Conservation (phyloP, 2,113 vertebrate species). For the Mustela nigripes region DNA sequence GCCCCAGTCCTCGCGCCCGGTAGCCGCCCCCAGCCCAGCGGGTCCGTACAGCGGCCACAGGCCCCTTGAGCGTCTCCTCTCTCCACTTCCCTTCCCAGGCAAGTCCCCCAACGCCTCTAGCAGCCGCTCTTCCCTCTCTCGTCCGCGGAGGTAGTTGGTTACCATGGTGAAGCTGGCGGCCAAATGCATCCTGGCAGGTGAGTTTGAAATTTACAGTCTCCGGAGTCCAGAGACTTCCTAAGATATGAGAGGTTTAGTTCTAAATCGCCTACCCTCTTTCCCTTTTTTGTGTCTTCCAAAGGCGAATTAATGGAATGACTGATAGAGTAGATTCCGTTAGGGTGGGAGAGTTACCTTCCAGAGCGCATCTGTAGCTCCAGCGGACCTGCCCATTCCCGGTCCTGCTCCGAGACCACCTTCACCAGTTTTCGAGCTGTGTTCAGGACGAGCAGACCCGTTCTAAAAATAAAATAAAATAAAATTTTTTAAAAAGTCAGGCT, state of each 20-base stretch:
- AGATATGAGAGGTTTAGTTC: constrained; percentile 12
- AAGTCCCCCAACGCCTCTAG: neutral
- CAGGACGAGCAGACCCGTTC: neutral
- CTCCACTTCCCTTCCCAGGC: neutral
- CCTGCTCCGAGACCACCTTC: neutral
- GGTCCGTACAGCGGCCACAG: neutral
- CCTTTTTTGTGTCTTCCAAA: neutral
- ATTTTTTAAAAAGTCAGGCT: neutral
- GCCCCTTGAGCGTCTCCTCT: neutral
- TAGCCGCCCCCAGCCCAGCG: neutral
- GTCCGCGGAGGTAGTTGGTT: constrained; percentile 48
- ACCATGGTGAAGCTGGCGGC: constrained; percentile 90
- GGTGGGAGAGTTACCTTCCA: neutral
- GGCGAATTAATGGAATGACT: neutral
- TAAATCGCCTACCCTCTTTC: neutral
- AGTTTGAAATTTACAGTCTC: constrained; percentile 73
- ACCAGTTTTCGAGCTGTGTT: neutral
- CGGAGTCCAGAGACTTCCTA: neutral
- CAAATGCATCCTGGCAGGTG: constrained; percentile 91
- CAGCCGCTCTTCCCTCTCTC: neutral
- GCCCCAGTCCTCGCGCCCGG: neutral
- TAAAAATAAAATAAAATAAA: neutral
- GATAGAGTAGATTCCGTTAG: neutral
- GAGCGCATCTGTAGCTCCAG: neutral
- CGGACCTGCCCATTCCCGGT: neutral